Conservation (phyloP, 2,888 invertebrate species). For the Agrotis puta region DNA sequence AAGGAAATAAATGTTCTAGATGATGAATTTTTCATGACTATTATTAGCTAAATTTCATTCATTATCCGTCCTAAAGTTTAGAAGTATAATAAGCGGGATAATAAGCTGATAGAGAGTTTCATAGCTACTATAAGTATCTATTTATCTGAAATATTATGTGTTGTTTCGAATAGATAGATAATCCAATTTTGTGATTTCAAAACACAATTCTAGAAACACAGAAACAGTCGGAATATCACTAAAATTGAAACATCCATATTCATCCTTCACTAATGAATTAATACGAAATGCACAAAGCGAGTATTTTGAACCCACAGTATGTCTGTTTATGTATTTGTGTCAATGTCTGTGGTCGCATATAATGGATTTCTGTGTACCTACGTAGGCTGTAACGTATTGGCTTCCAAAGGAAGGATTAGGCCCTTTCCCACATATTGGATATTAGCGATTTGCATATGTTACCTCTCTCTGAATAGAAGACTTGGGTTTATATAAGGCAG, state of each 20-base stretch:
- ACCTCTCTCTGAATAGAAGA: slow-evolving; percentile 47
- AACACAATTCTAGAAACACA: slow-evolving; percentile 3
- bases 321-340: slow-evolving; percentile 39
- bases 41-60: too few relatives aligned
- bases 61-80: too few relatives aligned
- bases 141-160: too few relatives aligned
- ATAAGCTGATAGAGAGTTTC: too few relatives aligned
- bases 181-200: neutral
- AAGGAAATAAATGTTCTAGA: too few relatives aligned
- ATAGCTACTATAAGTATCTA: neutral
- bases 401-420: slow-evolving; percentile 61
- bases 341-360: slow-evolving; percentile 36
- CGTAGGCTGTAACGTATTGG: slow-evolving; percentile 43
- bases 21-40: too few relatives aligned
- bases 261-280: slow-evolving; percentile 29
- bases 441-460: slow-evolving; percentile 60
- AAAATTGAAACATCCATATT: slow-evolving; percentile 33
- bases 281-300: slow-evolving; percentile 46
- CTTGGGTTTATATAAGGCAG: slow-evolving; percentile 34
- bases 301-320: slow-evolving; percentile 1
- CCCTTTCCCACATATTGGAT: slow-evolving; percentile 56
- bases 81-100: too few relatives aligned
- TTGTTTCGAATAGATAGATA: neutral
- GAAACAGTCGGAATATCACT: neutral
- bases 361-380: slow-evolving; percentile 30